Base-by-base conservation (phyloP, 2,113 vertebrate species). In the Lamprotornis superbus region DNA sequence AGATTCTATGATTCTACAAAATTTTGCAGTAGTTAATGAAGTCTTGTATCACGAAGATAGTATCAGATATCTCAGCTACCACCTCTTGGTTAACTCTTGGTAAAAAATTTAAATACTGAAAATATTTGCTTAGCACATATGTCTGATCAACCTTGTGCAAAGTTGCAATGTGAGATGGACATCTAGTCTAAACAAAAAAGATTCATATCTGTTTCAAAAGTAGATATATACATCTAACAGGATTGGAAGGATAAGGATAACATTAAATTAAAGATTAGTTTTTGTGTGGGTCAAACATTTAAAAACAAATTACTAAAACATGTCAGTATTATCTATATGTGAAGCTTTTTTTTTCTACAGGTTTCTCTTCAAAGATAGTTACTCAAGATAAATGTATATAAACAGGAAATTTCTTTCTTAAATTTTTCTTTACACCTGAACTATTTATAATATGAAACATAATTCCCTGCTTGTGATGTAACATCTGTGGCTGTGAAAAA, bases 351-450 rank as follows among this genome's bases (percentile, higher is more conserved):
- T 69, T 76, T 12, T 3, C 10, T 52, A 2, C 24, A n/a, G 2
- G 4, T 61, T 92, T 92, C 33, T 93, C 65, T 92, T 83, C 42
- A 90, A 95, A 95, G 86, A 78, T 94, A 96, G 93, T 91, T 91
- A 94, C 73, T 77, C 78, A 95, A 91, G 94, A 96, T 92, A 95
- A 92, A 92, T 74, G 37, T 89, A 73, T 94, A 89, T 95, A 96
- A 30, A 31, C 28, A 53, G 52, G 52, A 53, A 53, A 53, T 53
- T 53, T 53, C 52, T 97, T 79, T 86, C 80, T 82, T 83, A 95
- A 96, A 90, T 96, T 95, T 92, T 93, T 96, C 73, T 94, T 97
- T 97, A 94, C 90, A 97, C 92, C 91, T 97, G 96, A 97, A 68
- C 73, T 96, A 95, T 96, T 97, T 97, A 96, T 95, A 97, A 83